These are phyloP conservation scores for Bovichtus variegatus DNA, from an alignment of 2,797 vertebrate species.

Conservation along the genomic window DNA sequence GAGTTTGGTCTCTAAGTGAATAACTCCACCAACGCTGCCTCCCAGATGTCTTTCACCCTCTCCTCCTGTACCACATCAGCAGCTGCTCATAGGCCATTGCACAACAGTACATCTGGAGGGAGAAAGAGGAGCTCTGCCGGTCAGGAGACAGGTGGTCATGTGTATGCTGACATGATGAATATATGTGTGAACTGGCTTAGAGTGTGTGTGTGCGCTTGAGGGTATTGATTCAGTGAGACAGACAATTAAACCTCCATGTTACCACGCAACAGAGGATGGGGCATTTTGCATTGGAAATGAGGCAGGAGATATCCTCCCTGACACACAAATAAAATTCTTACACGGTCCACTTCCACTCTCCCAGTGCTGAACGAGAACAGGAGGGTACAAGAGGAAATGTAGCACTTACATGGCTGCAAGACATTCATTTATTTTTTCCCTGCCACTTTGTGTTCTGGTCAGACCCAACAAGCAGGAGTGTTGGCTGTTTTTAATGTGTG, in stretches of 20 bases:
- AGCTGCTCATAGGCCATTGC: slow-evolving; percentile 10
- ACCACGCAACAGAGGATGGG: slow-evolving; percentile 16
- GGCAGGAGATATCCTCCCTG: slow-evolving; percentile 21
- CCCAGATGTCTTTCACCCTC: too few species aligned
- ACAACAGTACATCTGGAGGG: slow-evolving; percentile 6
- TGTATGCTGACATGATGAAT: slow-evolving; percentile 5
- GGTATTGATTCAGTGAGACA: slow-evolving; percentile 42
- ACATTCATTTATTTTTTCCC: not conserved
- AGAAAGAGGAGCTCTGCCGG: not conserved
- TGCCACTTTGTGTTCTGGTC: slow-evolving; percentile 35
- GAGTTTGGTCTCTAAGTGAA: too few species aligned
- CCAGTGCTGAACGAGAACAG: not conserved
- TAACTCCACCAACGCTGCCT: too few species aligned
- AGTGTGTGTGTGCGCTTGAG: not conserved
- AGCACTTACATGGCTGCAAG: slow-evolving; percentile 23
- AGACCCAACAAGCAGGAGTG: slow-evolving; percentile 37
- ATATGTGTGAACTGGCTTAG: slow-evolving; percentile 18
- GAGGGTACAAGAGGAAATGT: not conserved
- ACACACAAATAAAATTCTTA: slow-evolving; percentile 44
- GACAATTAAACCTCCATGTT: slow-evolving; percentile 51
- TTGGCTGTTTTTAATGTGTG: slow-evolving; percentile 40
- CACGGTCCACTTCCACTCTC: slow-evolving; percentile 38
- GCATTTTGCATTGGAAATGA: slow-evolving; percentile 33
- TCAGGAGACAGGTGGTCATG: slow-evolving; percentile 9
- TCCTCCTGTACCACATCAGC: not conserved